Conservation (phyloP, 2,113 vertebrate genomes). For the Vanacampus margaritifer region DNA sequence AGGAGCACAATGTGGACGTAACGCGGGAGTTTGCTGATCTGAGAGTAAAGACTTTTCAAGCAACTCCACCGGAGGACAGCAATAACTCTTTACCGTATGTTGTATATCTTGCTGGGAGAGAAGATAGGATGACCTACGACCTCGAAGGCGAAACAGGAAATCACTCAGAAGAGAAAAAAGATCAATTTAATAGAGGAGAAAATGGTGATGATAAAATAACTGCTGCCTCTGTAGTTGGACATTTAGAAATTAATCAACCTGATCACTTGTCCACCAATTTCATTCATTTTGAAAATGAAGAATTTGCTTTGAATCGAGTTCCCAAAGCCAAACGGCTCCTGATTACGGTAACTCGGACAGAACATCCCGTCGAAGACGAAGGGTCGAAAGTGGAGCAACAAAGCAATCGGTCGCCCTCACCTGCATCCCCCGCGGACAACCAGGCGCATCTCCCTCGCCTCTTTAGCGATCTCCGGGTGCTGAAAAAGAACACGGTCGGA, state of each 20-base stretch:
- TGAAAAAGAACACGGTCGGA: slow-evolving; percentile 76
- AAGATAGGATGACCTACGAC: slow-evolving; percentile 19
- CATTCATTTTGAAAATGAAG: slow-evolving; percentile 4
- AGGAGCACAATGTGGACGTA: slow-evolving; percentile 10
- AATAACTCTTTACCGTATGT: slow-evolving; percentile 7
- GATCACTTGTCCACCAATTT: not conserved
- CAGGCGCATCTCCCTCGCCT: slow-evolving; percentile 79
- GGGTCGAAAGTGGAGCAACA: slow-evolving; percentile 8
- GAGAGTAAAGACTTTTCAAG: slow-evolving; percentile 21
- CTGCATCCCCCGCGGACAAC: slow-evolving; percentile 67
- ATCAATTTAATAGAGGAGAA: slow-evolving; percentile 13
- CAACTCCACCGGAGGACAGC: not conserved
- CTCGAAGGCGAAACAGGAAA: slow-evolving; percentile 64
- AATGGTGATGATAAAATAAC: not conserved
- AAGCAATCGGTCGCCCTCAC: not conserved
- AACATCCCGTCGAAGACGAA: slow-evolving; percentile 11
- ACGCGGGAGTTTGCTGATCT: slow-evolving; percentile 14
- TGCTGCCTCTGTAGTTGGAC: not conserved
- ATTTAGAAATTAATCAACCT: slow-evolving; percentile 4
- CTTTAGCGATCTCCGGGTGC: slow-evolving; percentile 82
- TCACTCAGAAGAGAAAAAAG: slow-evolving; percentile 60
- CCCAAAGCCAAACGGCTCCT: slow-evolving; percentile 9
- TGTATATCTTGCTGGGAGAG: slow-evolving; percentile 7
- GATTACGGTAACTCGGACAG: slow-evolving; percentile 18
- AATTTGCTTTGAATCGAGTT: not conserved